phyloP scores from a whole-genome alignment of 1,140 invertebrate species.

The Drosophila arawakana region DNA sequence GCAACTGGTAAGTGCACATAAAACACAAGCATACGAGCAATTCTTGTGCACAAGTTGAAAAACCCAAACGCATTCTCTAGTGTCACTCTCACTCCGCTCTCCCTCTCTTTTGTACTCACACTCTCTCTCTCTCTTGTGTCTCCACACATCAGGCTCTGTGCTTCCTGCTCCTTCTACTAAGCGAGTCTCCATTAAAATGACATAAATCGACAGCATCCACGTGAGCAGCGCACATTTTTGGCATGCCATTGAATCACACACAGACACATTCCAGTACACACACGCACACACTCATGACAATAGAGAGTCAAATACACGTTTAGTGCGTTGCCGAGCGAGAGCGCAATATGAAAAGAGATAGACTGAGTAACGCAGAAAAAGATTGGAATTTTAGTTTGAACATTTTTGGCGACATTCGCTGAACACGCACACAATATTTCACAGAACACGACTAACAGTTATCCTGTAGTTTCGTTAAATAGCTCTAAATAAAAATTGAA shows the following conservation, averaged over 20 bases:
- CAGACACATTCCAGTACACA: constrained; percentile 4
- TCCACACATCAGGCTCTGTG: not conserved
- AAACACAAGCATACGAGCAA: constrained; percentile 17
- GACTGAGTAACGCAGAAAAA: not conserved
- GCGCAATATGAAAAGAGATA: not conserved
- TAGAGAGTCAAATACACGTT: constrained; percentile 28
- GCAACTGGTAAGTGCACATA: constrained; percentile 8
- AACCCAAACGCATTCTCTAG: constrained; percentile 4
- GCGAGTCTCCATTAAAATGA: constrained; percentile 51
- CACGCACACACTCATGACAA: constrained; percentile 12
- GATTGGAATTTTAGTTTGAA: not conserved
- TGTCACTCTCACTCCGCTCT: not conserved
- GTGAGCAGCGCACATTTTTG: constrained; percentile 48
- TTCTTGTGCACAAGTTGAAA: not conserved
- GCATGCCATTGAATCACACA: constrained; percentile 37
- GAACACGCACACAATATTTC: constrained; percentile 19
- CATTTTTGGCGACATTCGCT: constrained; percentile 1
- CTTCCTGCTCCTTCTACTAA: constrained; percentile 1
- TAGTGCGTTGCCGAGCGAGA: not conserved
- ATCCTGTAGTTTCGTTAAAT: not conserved
- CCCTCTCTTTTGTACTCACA: not conserved
- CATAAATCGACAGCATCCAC: constrained; percentile 55
- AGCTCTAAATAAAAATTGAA: too few species aligned
- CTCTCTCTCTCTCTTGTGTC: not conserved
- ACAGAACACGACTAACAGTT: not conserved